Conservation (phyloP, 2,797 vertebrate genomes). For the Momotus momota region DNA sequence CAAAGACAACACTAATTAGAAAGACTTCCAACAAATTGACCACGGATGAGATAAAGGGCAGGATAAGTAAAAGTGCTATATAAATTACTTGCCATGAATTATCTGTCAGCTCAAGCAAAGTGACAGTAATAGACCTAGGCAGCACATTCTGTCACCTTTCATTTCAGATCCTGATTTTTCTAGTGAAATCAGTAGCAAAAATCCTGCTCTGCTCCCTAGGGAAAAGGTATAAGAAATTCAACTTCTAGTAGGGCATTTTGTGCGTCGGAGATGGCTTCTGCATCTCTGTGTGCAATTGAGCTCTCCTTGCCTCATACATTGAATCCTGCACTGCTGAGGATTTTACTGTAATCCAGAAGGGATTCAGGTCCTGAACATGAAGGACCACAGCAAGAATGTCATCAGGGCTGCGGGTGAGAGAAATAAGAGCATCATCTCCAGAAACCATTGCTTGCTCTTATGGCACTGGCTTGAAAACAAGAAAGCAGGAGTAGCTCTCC, state of each 20-base stretch:
- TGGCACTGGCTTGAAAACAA: neutral
- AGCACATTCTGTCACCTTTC: conserved; percentile 56
- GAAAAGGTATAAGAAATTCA: neutral
- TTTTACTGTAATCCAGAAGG: neutral
- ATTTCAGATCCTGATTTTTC: conserved; percentile 16
- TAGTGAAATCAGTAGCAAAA: conserved; percentile 33
- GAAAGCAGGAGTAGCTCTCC: neutral
- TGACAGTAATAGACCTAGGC: conserved; percentile 54
- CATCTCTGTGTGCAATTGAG: neutral
- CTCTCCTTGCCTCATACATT: neutral
- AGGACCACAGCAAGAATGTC: neutral
- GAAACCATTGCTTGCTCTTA: neutral
- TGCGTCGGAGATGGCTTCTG: neutral
- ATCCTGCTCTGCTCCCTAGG: neutral
- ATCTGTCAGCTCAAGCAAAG: conserved; percentile 33
- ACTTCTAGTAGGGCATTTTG: neutral
- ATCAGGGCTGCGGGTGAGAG: neutral
- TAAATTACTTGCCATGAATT: conserved; percentile 67
- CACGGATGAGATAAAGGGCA: conserved; percentile 70
- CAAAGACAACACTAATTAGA: conserved; percentile 69
- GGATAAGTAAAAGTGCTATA: conserved; percentile 63
- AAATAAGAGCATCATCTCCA: neutral
- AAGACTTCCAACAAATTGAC: conserved; percentile 65
- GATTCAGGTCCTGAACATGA: neutral
- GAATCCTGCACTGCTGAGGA: neutral